Evolutionary conservation across 2,888 invertebrate species (phyloP).

Genomic region (Rhingia campestris): DNA sequence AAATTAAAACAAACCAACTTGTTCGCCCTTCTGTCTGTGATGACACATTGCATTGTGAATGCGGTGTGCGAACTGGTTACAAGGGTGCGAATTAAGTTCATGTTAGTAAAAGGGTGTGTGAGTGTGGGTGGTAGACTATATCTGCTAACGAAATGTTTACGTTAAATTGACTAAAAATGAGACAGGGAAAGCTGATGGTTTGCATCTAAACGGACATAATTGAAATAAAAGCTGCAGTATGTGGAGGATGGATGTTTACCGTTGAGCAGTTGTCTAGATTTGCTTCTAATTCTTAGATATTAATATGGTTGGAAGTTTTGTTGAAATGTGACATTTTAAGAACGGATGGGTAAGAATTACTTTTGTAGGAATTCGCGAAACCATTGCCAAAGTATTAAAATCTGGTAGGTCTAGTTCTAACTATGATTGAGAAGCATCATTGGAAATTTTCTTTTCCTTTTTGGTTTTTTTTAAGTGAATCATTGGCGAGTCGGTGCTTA

Average conservation of each 20-base stretch:
- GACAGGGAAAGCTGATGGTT: neutral
- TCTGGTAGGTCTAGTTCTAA: too few species aligned
- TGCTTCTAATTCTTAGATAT: too few species aligned
- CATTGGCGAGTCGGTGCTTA: too few species aligned
- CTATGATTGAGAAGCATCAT: too few species aligned
- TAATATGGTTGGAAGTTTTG: too few species aligned
- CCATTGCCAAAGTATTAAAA: too few species aligned
- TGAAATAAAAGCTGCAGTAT: slow-evolving; percentile 32
- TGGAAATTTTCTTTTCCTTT: too few species aligned
- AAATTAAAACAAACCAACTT: slow-evolving; percentile 75
- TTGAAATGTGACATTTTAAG: too few species aligned
- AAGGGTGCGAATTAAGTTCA: slow-evolving; percentile 51
- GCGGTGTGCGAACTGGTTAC: slow-evolving; percentile 2
- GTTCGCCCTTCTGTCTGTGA: slow-evolving; percentile 22
- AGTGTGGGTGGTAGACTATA: neutral
- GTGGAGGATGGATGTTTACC: neutral
- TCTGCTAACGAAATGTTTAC: slow-evolving; percentile 47
- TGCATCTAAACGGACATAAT: slow-evolving; percentile 48
- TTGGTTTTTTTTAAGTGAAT: too few species aligned
- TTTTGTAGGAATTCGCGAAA: too few species aligned
- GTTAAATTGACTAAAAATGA: slow-evolving; percentile 43
- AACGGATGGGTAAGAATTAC: too few species aligned
- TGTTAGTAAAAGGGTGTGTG: neutral
- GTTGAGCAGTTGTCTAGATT: too few species aligned
- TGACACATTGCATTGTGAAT: slow-evolving; percentile 51